A percentile compares a stretch with the other conserved stretches of the same genome.
phyloP scores from a whole-genome alignment of 2,113 vertebrate genomes.

The Carettochelys insculpta region DNA sequence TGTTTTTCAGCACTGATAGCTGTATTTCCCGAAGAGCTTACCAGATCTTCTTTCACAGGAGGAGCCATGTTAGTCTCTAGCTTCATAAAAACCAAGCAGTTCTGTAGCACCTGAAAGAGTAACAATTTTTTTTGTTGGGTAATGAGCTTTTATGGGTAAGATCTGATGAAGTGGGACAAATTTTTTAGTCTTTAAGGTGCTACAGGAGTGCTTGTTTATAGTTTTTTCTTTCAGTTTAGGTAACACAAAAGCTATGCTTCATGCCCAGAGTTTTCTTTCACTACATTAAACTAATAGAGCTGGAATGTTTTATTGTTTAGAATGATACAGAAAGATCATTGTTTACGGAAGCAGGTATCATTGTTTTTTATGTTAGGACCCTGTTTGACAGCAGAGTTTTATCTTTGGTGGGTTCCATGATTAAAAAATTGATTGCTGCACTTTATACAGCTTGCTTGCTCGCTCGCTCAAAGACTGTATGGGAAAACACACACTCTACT shows the following conservation, averaged over 20 bases:
- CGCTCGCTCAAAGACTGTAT: not conserved
- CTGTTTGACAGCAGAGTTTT: not conserved
- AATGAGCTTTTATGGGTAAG: no score
- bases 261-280: rapidly evolving
- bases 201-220: no score
- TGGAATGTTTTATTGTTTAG: not conserved
- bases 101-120: no score
- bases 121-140: no score
- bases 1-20: not conserved
- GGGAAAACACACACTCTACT: not conserved
- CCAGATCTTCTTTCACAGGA: no score
- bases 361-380: not conserved
- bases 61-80: no score
- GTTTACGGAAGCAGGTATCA: not conserved
- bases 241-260: rapidly evolving
- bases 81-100: no score
- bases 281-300: rapidly evolving
- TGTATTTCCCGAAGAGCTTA: not conserved
- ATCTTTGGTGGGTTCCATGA: not conserved
- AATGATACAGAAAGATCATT: not conserved
- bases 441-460: not conserved
- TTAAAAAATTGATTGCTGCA: not conserved
- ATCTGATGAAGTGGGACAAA: no score
- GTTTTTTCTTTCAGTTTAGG: not conserved
- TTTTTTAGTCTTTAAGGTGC: no score